Base-by-base conservation (phyloP, 64 coral and sea anemone genomes). In the Montipora efflorescens region DNA sequence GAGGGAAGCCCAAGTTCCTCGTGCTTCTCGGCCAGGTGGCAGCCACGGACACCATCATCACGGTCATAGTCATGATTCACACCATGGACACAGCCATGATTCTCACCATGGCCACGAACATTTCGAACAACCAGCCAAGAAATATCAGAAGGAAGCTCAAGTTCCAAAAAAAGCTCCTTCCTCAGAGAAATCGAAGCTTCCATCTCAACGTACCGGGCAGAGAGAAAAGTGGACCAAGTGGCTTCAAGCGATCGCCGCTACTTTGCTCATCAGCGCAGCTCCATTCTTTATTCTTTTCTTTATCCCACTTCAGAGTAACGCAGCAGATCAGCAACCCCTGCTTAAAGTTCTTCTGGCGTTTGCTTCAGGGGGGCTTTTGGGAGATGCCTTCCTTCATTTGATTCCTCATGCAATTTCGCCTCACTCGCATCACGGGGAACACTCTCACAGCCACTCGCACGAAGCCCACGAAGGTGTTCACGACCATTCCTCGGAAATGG, bases 381-480 rank as follows among this genome's bases (percentile, higher is more conserved):
- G 98, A 47, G 98, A 99, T 74, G 98, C 98, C 7, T 99, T 99
- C 64, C 83, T 99, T 16, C 98, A 99, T 92, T 73, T 99, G 44
- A 99, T 99, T n/a, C 98, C 98, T 8, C 98, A 99, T 92, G 98
- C 98, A 5, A 94, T 99, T 75, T 96, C 91, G 0, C 98, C 98
- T 21, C 98, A 99, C 47, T 94, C 94, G 36, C 98, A 99, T 80
- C 75, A 79, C n/a, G 92, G 89, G 20, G 95, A 94, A 0, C 74
- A 95, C 25, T 46, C 68, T 10, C 93, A 95, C 22, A 89, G 84
- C 5, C 94, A 94, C 16, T 90, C 87, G 7, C 95, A 57, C 11
- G 53, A 57, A 11, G 80, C 86, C 3, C 96, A 80, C 45, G 91
- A 76, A 10, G 47, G 25, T 9, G 59, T 53, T 47, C 97, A 98